Base-by-base conservation (phyloP, 2,797 vertebrate species). In the Chelidonichthys spinosus region DNA sequence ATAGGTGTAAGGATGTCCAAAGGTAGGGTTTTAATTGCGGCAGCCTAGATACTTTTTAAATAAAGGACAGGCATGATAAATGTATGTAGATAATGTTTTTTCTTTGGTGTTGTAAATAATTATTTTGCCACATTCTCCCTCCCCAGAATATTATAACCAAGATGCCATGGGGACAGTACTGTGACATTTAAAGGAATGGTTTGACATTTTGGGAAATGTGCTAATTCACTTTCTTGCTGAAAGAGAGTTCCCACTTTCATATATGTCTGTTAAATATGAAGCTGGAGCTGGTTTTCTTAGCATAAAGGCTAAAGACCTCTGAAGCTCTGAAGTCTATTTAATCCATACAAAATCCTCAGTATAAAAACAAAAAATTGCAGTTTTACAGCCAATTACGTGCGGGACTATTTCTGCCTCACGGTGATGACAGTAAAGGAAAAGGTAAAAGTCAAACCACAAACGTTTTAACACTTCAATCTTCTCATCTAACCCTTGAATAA, bases 1-100 rank as follows among this genome's bases (percentile, higher is more conserved):
- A 50, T 18, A 40, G 18, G 62, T 56, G 65, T 63, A 13, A 81
- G 40, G 47, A 75, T 42, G 11, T 53, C 42, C 54, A 33, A 50
- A 67, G 54, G 56, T 54, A 17, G 1, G 62, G 32, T 44, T 62
- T 3, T 14, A 17, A n/a, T 32, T 43, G 3, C 35, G 53, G 58
- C 17, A 35, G 11, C 1, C 2, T 15, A 4, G 40, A 64, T 55
- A 25, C 32, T 15, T 53, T 44, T 46, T 4, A 35, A 63, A 56
- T 32, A 65, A 63, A 60, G 58, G 68, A n/a, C 40, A 39, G 2
- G 17, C 37, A 35, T 52, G n/a, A 43, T 2, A 50, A 50, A 25
- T 50, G n/a, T 47, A 43, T 72, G 43, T 18, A 39, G 32, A 52
- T 35, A 18, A 15, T 56, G 14, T 39, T 69, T 63, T 5, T n/a